A percentile compares a stretch with the other conserved stretches of the same genome.
Evolutionary conservation across 2,888 invertebrate genomes (phyloP).

Genomic region (Theristus sp.): DNA sequence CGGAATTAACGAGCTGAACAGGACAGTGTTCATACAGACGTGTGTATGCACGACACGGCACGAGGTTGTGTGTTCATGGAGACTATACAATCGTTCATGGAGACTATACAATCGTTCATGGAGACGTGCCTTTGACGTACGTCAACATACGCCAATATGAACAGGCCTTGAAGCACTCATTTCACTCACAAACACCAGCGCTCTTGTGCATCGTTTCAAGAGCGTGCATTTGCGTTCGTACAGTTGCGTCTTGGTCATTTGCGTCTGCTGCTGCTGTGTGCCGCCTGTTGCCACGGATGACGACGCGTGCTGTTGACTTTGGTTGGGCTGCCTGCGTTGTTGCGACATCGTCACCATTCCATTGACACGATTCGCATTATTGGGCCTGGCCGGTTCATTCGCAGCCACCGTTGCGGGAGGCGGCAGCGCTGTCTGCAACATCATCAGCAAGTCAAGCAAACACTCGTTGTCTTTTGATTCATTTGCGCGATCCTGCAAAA

Average conservation of each 20-base stretch:
- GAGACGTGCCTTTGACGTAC: background rate
- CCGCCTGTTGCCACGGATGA: background rate
- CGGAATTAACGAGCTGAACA: too few relatives aligned
- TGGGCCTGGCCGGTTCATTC: background rate
- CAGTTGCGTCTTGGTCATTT: background rate
- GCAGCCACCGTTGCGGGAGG: background rate
- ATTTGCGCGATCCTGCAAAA: too few relatives aligned
- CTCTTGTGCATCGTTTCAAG: constrained; percentile 1
- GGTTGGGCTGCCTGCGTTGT: background rate
- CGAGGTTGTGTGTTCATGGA: background rate
- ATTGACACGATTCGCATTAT: background rate
- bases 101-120: background rate
- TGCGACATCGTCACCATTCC: background rate
- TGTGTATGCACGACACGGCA: background rate
- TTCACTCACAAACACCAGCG: constrained; percentile 4
- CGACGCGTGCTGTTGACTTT: background rate
- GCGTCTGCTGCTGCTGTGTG: background rate
- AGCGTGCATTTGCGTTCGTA: background rate
- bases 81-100: too few relatives aligned
- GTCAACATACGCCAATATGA: background rate
- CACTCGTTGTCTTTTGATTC: too few relatives aligned
- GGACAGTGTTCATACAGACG: too few relatives aligned
- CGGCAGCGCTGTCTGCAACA: background rate
- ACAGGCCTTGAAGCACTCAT: background rate
- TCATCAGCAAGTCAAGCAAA: too few relatives aligned